Evolutionary conservation across 2,888 invertebrate species (phyloP), one percentile per base, ranked within the genome.

Genomic region (Leucophenga maculata): DNA sequence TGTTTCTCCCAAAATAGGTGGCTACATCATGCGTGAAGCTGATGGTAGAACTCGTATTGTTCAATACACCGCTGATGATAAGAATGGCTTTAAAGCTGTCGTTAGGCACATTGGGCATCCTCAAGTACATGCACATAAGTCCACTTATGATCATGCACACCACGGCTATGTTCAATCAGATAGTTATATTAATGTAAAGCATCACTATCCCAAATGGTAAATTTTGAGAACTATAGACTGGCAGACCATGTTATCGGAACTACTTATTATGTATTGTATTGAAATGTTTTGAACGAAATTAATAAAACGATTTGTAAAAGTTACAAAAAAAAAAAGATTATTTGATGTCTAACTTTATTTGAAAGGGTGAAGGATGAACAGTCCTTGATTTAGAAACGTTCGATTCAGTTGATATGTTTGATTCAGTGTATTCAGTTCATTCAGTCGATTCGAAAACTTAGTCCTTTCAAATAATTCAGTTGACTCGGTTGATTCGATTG

Each of bases 21-120:
- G 85, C 46, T 91, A 91, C 77, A 88, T 89, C 18, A 80, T 91
- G 39, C 88, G 90, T 72, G 89, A 90, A 84, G 86, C 90, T 18
- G 90, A 90, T 76, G 90, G 90, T 50, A 89, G 89, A 18, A 89
- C 89, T 69, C 85, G 90, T 75, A 80, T 90, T 72, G 89, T 90
- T n/a, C 89, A 90, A 78, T 90, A 90, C 77, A 85, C 87, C 20
- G 89, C 90, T 6, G 90, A 90, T 74, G 87, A 89, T 74, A 89
- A 90, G 68, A 88, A 88, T 65, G 90, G 90, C 52, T 90, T 90
- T 80, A 89, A 90, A 75, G 90, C 90, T 1, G 81, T 89, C 8
- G 90, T 90, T 16, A 89, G 89, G 78, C 89, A 89, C 72, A 85
- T 90, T 50, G 89, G 90, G 20, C 87, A 88, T 68, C 86, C 88